phyloP scores from a whole-genome alignment of 2,113 vertebrate species.

The Tachycineta bicolor region DNA sequence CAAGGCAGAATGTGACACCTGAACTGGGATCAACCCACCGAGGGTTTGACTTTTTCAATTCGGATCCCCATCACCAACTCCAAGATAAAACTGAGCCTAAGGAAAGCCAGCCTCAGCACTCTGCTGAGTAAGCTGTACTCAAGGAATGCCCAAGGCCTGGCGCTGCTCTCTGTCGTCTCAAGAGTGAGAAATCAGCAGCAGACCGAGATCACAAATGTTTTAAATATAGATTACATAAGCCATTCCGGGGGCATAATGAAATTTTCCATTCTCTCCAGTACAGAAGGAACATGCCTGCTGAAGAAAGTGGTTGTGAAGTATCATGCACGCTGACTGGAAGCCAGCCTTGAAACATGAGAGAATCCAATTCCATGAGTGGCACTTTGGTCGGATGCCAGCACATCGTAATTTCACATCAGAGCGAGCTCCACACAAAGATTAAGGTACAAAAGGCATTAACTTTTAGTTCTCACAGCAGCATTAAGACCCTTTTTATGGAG shows the following conservation, averaged over 20 bases:
- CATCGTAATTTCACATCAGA: slow-evolving; percentile 4
- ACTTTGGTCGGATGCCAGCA: slow-evolving; percentile 21
- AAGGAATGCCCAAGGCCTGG: not conserved
- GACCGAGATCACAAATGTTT: not conserved
- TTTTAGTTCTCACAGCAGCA: slow-evolving; percentile 6
- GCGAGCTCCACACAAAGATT: not conserved
- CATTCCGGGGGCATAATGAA: not conserved
- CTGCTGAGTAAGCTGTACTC: not conserved
- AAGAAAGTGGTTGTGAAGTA: not conserved
- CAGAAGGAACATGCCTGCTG: not conserved
- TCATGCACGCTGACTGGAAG: not conserved
- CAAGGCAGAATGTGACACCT: not conserved
- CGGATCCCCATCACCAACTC: not conserved
- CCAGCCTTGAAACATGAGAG: slow-evolving; percentile 26
- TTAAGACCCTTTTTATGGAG: slow-evolving; percentile 7
- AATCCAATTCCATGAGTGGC: not conserved
- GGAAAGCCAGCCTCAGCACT: not conserved
- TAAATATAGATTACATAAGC: not conserved
- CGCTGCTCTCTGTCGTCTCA: not conserved
- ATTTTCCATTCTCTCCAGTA: not conserved
- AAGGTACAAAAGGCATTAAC: slow-evolving; percentile 10
- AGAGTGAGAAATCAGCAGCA: not conserved
- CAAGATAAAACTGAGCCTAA: not conserved
- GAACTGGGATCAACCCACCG: not conserved
- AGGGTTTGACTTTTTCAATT: not conserved